Evolutionary conservation across 2,113 vertebrate genomes (phyloP), one percentile per base, ranked within the genome.

Genomic region (Brachyhypopomus occidentalis): DNA sequence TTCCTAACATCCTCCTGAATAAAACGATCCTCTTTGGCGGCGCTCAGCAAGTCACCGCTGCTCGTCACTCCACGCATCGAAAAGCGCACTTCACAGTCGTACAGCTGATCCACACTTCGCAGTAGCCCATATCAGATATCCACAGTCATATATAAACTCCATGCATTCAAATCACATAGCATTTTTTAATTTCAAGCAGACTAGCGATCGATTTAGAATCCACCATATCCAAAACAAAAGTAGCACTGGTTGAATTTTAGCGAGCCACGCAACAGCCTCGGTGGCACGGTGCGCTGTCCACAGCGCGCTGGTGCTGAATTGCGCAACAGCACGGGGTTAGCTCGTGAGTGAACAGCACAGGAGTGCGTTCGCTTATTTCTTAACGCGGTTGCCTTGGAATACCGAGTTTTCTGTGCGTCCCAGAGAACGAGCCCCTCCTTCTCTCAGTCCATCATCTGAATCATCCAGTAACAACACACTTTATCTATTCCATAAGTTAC

Each of bases 1-100:
- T 94, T 96, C 96, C 96, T 95, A 94, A 93, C 95, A 98, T 98
- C 95, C 95, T 98, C 93, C 93, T 92, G 91, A 92, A 93, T 90
- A 88, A 30, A 91, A 94, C 90, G 64, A 69, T 34, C 91, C 93
- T 87, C 86, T 79, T 87, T 84, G 80, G 83, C 71, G 58, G 59
- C 75, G 82, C 80, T 84, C 80, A 72, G 78, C 56, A 72, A 83
- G 78, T 79, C 58, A 74, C 84, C 80, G 74, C 84, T 63, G 83
- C 85, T 91, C 90, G 45, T 8, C 45, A 14, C 45, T 52, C 2
- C 45, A 52, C 45, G 45, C 45, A 52, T 88, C 79, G 55, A 78
- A 78, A 75, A 80, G 72, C 72, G 79, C 82, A 82, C 48, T 73
- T 80, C 71, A 81, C 69, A 71, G 63, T 58, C 58, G 45, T 41